Base-by-base conservation (phyloP, 2,797 vertebrate genomes). In the Catharus ustulatus region DNA sequence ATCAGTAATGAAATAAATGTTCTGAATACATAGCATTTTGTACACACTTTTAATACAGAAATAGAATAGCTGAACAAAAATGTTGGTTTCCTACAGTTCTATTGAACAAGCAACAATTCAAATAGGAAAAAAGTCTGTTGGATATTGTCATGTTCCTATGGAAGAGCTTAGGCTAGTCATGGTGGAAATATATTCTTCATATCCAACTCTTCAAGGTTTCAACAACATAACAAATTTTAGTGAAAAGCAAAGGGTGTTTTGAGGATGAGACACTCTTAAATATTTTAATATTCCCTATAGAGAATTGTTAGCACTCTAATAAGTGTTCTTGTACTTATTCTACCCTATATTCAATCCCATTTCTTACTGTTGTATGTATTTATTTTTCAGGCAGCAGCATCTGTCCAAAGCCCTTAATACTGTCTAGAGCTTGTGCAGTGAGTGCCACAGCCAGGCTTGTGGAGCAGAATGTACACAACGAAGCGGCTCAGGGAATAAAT, bases 401-500 rank as follows among this genome's bases (percentile, higher is more conserved):
- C 90, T 98, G 95, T 95, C 95, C 97, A 77, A 97, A 97, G 95
- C 58, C 96, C 66, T 59, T 96, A n/a, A 16, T 94, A 71, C 11
- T 95, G 46, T 42, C 95, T 38, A 74, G 90, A 82, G 72, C 89
- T 67, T 94, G 87, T 84, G 38, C 93, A 38, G 89, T 7, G 4
- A 84, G 92, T 92, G 97, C 87, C 92, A 87, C 95, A 66, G 34
- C 75, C 63, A 68, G 92, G 32, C 78, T 96, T 66, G 48, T 94
- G 66, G 94, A 97, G 96, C 92, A 95, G 94, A 96, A 93, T 77
- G 94, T 62, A 69, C 64, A 11, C 85, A 88, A 84, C 67, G 97
- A 97, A 84, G 96, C 90, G 4, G 96, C 97, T 97, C 98, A 98
- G 97, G 97, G 97, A 97, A 97, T 98, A 98, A 98, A 98, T 98